Evolutionary conservation across 1,140 invertebrate genomes (phyloP), one percentile per base, ranked within the genome.

Genomic region (Cheumatopsyche charites): DNA sequence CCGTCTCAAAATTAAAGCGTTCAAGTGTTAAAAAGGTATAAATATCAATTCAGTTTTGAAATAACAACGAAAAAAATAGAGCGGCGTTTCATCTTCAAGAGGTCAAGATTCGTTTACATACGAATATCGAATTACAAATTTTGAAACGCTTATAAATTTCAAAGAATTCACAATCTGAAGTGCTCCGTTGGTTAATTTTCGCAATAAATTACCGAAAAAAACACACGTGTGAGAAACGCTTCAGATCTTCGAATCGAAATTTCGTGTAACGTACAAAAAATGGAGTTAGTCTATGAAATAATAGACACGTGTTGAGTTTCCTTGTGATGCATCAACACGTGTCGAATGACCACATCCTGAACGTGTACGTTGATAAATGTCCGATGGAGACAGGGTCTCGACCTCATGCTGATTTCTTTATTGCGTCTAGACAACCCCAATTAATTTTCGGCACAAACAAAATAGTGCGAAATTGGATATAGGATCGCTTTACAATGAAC

Each of bases 21-120:
- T 68, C 66, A 55, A 68, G 66, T 68, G 66, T 42, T 55, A 68
- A 68, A 68, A 55, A 36, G 47, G 47, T 55, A 68, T 68, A 45
- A 7, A 21, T 68, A 58, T 55, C 66, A 52, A 13, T 47, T 21
- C 25, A 11, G 12, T 15, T 45, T 11, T 47, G 47, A 66, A 66
- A 63, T 11, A 42, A 41, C 4, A 23, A 12, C 47, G 41, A 12
- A 47, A 3, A 58, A 58, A 58, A 63, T 42, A 63, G 42, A 12
- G 26, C 11, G 2, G 66, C 36, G 13, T 11, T 55, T 29, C 6
- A 43, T 5, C 12, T 19, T 66, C 42, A 55, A 68, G 66, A 55
- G 49, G 66, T 41, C 49, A 41, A 36, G 15, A 23, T 66, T 66
- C 47, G 42, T 47, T 66, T 43, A 66, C 63, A 66, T 45, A 47